Conservation (phyloP, 2,797 vertebrate genomes). For the Argentina silus region DNA sequence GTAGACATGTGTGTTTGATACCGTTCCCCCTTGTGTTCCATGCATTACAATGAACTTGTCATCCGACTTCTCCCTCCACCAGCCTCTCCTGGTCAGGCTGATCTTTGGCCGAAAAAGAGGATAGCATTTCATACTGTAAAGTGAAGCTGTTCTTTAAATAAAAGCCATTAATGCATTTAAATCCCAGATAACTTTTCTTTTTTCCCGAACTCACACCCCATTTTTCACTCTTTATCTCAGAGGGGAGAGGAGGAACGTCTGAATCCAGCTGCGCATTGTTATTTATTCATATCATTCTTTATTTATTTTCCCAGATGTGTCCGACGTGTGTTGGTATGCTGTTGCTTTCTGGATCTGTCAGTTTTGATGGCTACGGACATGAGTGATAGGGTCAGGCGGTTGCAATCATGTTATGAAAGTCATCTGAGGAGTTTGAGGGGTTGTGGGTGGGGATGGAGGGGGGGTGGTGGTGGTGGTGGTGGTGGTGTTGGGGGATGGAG, state of each 20-base stretch:
- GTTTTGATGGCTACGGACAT: constrained; percentile 21
- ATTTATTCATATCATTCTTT: constrained; percentile 29
- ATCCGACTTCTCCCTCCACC: too few relatives aligned
- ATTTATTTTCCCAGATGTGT: constrained; percentile 42
- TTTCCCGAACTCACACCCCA: constrained; percentile 30
- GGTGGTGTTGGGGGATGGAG: not conserved
- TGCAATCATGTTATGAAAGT: constrained; percentile 32
- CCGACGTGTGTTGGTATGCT: constrained; percentile 29
- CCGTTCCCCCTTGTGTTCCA: too few relatives aligned
- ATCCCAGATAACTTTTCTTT: not conserved
- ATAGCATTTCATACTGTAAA: not conserved
- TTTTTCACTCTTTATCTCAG: constrained; percentile 38
- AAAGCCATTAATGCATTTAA: not conserved
- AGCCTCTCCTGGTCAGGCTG: too few relatives aligned
- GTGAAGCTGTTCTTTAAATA: not conserved
- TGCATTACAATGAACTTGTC: too few relatives aligned
- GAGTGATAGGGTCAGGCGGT: constrained; percentile 29
- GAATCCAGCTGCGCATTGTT: not conserved
- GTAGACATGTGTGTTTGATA: too few relatives aligned
- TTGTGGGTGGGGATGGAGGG: not conserved
- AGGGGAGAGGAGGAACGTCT: constrained; percentile 19
- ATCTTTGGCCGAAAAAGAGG: not conserved
- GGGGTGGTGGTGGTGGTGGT: not conserved
- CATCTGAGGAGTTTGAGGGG: constrained; percentile 25
- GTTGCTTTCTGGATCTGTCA: constrained; percentile 41